phyloP scores from a whole-genome alignment of 2,113 vertebrate species.

The Leucoraja erinaceus region DNA sequence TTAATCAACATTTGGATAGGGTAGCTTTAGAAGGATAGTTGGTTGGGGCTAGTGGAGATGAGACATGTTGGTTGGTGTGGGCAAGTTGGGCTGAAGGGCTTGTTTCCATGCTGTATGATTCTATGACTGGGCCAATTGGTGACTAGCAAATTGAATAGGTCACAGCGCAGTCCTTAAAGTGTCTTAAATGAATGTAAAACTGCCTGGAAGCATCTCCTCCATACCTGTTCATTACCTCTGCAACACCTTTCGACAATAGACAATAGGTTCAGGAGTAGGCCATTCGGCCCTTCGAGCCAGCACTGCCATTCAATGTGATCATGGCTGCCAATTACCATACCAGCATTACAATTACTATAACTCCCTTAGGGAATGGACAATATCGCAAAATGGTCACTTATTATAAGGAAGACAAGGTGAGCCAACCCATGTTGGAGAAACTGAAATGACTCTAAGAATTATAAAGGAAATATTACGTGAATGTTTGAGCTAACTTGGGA shows the following conservation, averaged over 20 bases:
- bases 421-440: neutral
- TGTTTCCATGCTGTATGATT: too few species aligned
- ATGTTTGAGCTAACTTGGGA: slow-evolving; percentile 8
- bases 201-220: neutral
- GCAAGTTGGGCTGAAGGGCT: too few species aligned
- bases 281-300: too few species aligned
- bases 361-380: neutral
- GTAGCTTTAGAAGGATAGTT: too few species aligned
- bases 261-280: too few species aligned
- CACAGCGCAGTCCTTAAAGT: neutral
- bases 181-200: neutral
- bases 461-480: slow-evolving; percentile 2
- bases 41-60: too few species aligned
- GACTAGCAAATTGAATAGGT: neutral
- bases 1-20: too few species aligned
- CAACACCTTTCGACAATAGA: too few species aligned
- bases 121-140: too few species aligned
- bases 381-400: neutral
- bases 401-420: neutral
- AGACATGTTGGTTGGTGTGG: too few species aligned
- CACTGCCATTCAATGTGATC: too few species aligned
- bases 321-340: too few species aligned
- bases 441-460: slow-evolving; percentile 12
- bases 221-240: neutral
- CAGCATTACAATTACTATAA: neutral